phyloP scores from a whole-genome alignment of 2,113 vertebrate species.

The Aspiorhynchus laticeps region DNA sequence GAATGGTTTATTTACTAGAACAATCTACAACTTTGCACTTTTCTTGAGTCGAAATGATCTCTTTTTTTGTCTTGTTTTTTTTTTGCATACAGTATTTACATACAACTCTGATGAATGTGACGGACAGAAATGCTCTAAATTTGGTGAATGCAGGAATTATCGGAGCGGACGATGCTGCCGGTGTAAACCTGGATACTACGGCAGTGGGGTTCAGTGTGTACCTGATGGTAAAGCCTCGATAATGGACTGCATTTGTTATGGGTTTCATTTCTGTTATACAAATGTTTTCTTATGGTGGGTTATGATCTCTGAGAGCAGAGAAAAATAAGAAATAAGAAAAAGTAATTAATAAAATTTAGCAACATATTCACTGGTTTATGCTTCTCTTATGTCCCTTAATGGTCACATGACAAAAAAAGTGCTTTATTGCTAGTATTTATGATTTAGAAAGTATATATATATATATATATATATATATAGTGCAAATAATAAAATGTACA shows the following conservation, averaged over 20 bases:
- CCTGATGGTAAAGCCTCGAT: slow-evolving; percentile 82
- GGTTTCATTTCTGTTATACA: background rate
- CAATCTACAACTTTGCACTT: background rate
- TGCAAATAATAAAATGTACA: background rate
- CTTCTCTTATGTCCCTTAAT: too few relatives aligned
- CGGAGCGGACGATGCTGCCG: slow-evolving; percentile 87
- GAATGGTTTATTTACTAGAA: background rate
- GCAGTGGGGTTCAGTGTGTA: slow-evolving; percentile 90
- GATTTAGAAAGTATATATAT: too few relatives aligned
- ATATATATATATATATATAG: too few relatives aligned
- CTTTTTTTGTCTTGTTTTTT: slow-evolving; percentile 23
- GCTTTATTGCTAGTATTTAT: too few relatives aligned
- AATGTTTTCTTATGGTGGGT: background rate
- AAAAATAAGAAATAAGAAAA: too few relatives aligned
- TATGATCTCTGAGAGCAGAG: background rate
- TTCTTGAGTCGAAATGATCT: slow-evolving; percentile 25
- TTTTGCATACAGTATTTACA: slow-evolving; percentile 81
- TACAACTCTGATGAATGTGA: slow-evolving; percentile 80
- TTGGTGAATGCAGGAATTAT: slow-evolving; percentile 86
- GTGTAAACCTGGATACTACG: slow-evolving; percentile 89
- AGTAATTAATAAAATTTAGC: too few relatives aligned
- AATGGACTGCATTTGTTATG: background rate
- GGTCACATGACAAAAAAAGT: too few relatives aligned
- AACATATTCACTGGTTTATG: background rate
- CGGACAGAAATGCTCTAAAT: slow-evolving; percentile 87